These are phyloP conservation scores for Pterophyllum scalare DNA, from an alignment of 2,113 vertebrate species.

Conservation along the genomic window DNA sequence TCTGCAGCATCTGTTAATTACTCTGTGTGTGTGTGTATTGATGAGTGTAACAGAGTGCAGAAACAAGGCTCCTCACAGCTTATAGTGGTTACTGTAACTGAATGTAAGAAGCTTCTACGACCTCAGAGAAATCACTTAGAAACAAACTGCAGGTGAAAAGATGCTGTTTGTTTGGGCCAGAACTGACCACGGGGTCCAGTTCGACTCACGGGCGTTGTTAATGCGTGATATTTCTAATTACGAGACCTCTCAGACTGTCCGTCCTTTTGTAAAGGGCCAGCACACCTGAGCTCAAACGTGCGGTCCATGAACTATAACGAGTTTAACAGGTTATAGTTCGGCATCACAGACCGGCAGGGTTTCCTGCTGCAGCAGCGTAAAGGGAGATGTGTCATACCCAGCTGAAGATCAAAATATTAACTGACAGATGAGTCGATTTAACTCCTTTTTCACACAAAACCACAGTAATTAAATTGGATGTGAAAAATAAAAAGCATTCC, in stretches of 20 bases:
- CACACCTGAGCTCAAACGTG: background rate
- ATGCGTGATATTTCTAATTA: background rate
- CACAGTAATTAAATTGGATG: background rate
- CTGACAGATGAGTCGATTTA: background rate
- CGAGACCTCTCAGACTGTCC: background rate
- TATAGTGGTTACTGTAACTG: no score
- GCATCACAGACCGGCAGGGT: no score
- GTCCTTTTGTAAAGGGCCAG: background rate
- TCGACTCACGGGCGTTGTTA: background rate
- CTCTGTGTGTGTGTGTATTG: background rate
- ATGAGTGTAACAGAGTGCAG: background rate
- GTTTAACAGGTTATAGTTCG: background rate
- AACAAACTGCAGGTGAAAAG: background rate
- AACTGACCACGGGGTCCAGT: background rate
- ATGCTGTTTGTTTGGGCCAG: background rate
- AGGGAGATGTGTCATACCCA: no score
- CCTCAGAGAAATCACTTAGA: background rate
- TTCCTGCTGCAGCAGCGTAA: no score
- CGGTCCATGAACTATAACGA: background rate
- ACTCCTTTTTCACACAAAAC: background rate
- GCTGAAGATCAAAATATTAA: background rate
- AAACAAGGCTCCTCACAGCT: background rate
- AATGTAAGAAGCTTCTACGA: no score
- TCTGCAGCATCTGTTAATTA: slow-evolving; percentile 25
- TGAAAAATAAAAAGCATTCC: no score